Percentiles rank a stretch among this genome's conserved stretches.
Conservation (phyloP, 2,113 vertebrate species). For the Dryoscopus gambensis region DNA sequence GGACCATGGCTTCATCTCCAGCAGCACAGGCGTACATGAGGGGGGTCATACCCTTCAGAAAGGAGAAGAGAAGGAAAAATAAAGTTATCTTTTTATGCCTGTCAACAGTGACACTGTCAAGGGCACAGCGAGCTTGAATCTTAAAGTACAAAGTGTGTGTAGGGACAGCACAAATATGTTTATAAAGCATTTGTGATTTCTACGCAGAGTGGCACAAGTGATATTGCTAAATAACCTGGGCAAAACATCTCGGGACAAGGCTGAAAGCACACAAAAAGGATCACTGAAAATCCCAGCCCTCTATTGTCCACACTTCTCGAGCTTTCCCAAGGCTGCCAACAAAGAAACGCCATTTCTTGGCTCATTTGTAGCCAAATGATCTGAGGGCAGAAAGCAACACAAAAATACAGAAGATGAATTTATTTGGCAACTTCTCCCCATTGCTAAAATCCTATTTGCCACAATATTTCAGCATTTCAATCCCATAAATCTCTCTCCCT, state of each 20-base stretch:
- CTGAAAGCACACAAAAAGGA: not conserved
- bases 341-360: not conserved
- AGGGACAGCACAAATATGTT: accelerated
- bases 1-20: slow-evolving; percentile 96
- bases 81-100: not conserved
- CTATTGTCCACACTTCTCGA: not conserved
- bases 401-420: slow-evolving; percentile 1
- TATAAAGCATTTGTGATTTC: not conserved
- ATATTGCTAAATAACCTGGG: accelerated
- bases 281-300: not conserved
- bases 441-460: not conserved
- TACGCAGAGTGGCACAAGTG: not conserved
- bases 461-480: slow-evolving; percentile 17
- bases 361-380: slow-evolving; percentile 5
- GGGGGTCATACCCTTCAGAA: slow-evolving; percentile 89
- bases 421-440: not conserved
- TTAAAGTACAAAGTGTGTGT: not conserved
- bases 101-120: not conserved
- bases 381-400: not conserved
- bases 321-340: not conserved
- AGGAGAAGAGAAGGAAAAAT: not conserved
- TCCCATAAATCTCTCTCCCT: slow-evolving; percentile 53
- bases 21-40: slow-evolving; percentile 96
- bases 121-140: accelerated
- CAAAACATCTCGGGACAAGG: not conserved